These are phyloP conservation scores for Camponotus fellah DNA, from an alignment of 2,888 invertebrate species.

Conservation along the genomic window DNA sequence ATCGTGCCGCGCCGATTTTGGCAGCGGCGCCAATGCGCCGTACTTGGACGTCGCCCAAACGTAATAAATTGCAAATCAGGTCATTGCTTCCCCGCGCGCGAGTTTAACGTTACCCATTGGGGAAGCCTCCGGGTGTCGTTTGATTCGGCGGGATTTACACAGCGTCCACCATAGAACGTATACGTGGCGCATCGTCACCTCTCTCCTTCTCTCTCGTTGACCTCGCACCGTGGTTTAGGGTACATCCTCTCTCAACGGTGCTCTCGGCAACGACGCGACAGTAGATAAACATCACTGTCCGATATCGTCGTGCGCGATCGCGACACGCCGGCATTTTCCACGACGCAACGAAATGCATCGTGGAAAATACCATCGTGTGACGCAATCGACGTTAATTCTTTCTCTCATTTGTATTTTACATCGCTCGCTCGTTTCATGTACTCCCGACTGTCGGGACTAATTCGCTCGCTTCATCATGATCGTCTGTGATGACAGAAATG, in stretches of 20 bases:
- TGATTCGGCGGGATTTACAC: slow-evolving; percentile 31
- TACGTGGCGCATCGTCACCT: slow-evolving; percentile 18
- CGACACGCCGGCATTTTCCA: slow-evolving; percentile 25
- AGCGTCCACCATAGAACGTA: slow-evolving; percentile 6
- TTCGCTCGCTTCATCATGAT: neutral
- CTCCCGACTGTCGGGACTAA: neutral
- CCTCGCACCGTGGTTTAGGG: slow-evolving; percentile 10
- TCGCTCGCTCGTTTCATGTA: neutral
- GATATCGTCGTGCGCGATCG: neutral
- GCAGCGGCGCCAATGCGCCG: slow-evolving; percentile 73
- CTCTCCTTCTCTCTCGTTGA: slow-evolving; percentile 5
- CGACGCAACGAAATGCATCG: neutral
- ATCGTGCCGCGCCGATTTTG: slow-evolving; percentile 59
- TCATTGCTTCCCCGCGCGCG: slow-evolving; percentile 77
- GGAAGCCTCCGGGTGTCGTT: slow-evolving; percentile 40
- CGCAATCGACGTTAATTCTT: neutral
- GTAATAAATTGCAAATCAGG: slow-evolving; percentile 81
- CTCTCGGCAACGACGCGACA: slow-evolving; percentile 34
- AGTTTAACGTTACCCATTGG: slow-evolving; percentile 37
- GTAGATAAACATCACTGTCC: slow-evolving; percentile 30
- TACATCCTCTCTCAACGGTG: slow-evolving; percentile 7
- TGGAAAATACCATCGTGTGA: neutral
- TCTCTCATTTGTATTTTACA: neutral
- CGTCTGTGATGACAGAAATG: neutral
- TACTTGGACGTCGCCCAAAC: slow-evolving; percentile 78